Base-by-base conservation (phyloP, 2,888 invertebrate species). In the Pammene aurita region DNA sequence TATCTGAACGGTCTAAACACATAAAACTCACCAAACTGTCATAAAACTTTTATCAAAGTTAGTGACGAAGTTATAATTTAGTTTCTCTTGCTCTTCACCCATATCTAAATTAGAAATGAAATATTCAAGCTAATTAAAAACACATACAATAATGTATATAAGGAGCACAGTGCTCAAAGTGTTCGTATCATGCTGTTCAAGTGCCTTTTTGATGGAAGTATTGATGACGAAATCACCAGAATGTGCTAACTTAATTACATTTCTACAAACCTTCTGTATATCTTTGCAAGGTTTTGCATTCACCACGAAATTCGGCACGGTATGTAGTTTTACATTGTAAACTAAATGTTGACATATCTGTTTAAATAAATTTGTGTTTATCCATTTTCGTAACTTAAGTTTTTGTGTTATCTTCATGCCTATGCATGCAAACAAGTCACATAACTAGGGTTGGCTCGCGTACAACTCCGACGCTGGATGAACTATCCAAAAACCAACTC, bases 191-290 rank as follows among this genome's bases (percentile, higher is more conserved):
- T 92, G 92, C 75, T 90, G 92, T 75, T 74, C 80, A 2, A 90
- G 88, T 75, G 81, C 90, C 57, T 89, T 88, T 78, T 74, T 90
- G 6, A 91, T 92, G 92, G 92, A 92, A 87, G 82, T 91, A 71
- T 75, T 92, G 67, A 90, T 92, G 89, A 78, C 84, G 52, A 84
- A 75, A 64, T 81, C 79, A 35, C 84, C 92, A 1, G 75, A 84
- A 44, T 85, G 84, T 71, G 90, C 89, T 16, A 91, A 89, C 79
- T 82, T 92, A 34, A 81, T 92, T 50, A 90, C 92, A 44, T 92
- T 89, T 71, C 80, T 92, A 11, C 92, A 92, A 74, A 91, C 90
- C 71, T 78, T 91, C 50, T 87, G 87, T 72, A 88, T 90, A 62
- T 75, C 88, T 44, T 62, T 90, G 61, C 87, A 90, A 75, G 90